Base-by-base conservation (phyloP, 37 sponge, comb jelly and placozoan species). In the Axinella damicornis region DNA sequence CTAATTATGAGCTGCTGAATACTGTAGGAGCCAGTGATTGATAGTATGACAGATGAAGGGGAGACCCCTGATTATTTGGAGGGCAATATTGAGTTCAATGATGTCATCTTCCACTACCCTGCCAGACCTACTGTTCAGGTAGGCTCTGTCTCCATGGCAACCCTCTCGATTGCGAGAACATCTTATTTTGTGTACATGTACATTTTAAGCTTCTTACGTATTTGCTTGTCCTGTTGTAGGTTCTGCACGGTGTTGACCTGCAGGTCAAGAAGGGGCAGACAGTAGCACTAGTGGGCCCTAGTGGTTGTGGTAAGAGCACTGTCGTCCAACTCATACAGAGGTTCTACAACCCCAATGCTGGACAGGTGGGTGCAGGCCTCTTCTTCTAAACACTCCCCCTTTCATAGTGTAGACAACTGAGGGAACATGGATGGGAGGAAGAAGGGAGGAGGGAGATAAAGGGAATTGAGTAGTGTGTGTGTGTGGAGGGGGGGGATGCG, bases 221-320 rank as follows among this genome's bases (percentile, higher is more conserved):
- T n/a, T n/a, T n/a, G n/a, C n/a, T n/a, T 46, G 46, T 46, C 46
- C 46, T 46, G 46, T 9, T 46, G 46, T 9, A 87, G 78, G 71
- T 93, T 15, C 74, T 96, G 55, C 32, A 81, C 19, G 87, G 92
- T 28, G 39, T 96, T 46, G 75, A 87, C 57, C 70, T 96, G n/a
- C 64, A 76, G 55, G 56, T 96, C 41, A 64, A 73, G 41, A n/a
- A 32, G 18, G 97, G 97, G 2, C 75, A 93, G 80, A 96, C 97
- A 12, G 79, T 90, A 46, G 97, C 97, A 2, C 89, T 96, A 28
- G 97, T 96, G 52, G 97, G 97, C n/a, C 81, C 94, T 37, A 96
- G 97, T 88, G 97, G 97, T 17, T 96, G 97, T 79, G 97, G 97
- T 57, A 96, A 96, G 82, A 96, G 97, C 72, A 96, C 97, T n/a